Base-by-base conservation (phyloP, 2,888 invertebrate species). In the Harpalus rufipes region DNA sequence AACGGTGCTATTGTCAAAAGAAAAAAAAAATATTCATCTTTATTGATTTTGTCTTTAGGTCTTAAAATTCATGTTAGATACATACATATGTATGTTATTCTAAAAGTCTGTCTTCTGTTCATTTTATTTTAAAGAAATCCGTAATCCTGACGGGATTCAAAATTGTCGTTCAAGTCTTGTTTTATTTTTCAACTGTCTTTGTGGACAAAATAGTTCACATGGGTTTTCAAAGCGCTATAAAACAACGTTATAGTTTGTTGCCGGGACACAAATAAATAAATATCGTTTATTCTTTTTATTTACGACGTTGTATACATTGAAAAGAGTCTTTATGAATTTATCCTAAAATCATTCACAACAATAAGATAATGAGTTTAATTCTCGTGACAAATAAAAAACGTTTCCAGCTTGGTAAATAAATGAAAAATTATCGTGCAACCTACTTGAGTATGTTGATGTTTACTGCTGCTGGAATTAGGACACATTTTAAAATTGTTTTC, bases 1-100 rank as follows among this genome's bases (percentile, higher is more conserved):
- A 3, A 21, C 21, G 21, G 21, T 21, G 3, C 21, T 21, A 21
- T 21, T 21, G 21, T 21, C 21, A 21, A 21, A 21, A 21, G 21
- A 21, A 21, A 21, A 21, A 1, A 1, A 21, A 21, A 21, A 1
- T 21, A 1, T 21, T 21, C 21, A 21, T 21, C 21, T 21, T 1
- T 72, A 72, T 72, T 72, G 72, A 72, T 72, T 72, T 72, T 72
- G 72, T 39, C 72, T 44, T 72, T 18, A 44, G 72, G 44, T 72
- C 18, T 14, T 18, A 72, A 72, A 21, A 72, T 72, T 72, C 72
- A 72, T 41, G 44, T 44, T 41, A 16, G 41, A 72, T 12, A 41
- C 44, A 72, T 12, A 41, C 44, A 72, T 72, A 44, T 72, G 72
- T 44, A 72, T 41, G 21, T 16, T 72, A 39, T 72, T 72, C 18